Percentiles rank a stretch among this genome's conserved stretches.
phyloP scores from a whole-genome alignment of 2,113 vertebrate species.

The Ictalurus furcatus region DNA sequence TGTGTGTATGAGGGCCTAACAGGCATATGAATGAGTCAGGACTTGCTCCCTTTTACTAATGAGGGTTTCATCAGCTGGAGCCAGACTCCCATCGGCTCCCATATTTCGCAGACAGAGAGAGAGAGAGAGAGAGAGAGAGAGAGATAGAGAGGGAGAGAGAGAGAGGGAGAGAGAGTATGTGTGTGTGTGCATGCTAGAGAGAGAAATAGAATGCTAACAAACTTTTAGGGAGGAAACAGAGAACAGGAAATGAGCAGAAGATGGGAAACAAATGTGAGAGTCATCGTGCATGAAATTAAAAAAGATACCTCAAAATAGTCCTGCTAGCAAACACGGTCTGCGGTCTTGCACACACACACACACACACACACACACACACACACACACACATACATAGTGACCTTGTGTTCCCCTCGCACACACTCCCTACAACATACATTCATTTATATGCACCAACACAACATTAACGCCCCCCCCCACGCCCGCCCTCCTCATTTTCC shows the following conservation, averaged over 20 bases:
- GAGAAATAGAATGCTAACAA: conserved; percentile 38
- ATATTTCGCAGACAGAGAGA: conserved; percentile 32
- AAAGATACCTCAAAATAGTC: conserved; percentile 71
- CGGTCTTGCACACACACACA: background rate
- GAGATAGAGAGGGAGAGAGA: conserved; percentile 35
- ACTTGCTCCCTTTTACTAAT: conserved; percentile 57
- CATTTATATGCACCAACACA: conserved; percentile 7
- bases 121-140: conserved; percentile 23
- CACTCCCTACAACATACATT: conserved; percentile 4
- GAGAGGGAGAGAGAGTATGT: background rate
- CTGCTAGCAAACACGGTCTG: conserved; percentile 35
- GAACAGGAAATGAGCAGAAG: conserved; percentile 51
- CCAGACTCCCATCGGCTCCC: conserved; percentile 18
- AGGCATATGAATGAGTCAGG: conserved; percentile 35
- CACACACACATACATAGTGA: background rate
- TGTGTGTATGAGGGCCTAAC: background rate
- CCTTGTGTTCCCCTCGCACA: conserved; percentile 12
- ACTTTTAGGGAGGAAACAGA: conserved; percentile 43
- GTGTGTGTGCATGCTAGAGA: background rate
- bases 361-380: conserved; percentile 3
- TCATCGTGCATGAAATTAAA: conserved; percentile 78
- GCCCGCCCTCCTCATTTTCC: background rate
- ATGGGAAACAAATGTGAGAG: conserved; percentile 72
- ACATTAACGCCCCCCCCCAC: too few species aligned
- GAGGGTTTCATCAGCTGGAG: conserved; percentile 51